Evolutionary conservation across 1,140 invertebrate genomes (phyloP).

Genomic region (Luehdorfia chinensis): DNA sequence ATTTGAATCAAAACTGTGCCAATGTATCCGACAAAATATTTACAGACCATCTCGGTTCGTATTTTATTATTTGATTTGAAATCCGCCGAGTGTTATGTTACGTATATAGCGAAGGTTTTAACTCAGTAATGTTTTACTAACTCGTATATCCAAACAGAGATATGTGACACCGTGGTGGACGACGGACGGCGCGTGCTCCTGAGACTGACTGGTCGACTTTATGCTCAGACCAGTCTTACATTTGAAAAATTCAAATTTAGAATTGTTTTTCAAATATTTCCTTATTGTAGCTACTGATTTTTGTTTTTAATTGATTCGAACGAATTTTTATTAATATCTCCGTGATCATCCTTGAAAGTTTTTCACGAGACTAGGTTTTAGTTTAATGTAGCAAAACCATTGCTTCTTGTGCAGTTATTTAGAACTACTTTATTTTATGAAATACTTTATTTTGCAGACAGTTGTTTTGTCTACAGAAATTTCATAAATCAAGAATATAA

Average conservation of each 20-base stretch:
- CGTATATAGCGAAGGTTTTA: constrained; percentile 15
- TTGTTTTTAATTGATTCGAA: no score
- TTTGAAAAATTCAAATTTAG: constrained; percentile 23
- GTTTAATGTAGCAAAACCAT: no score
- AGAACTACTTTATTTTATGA: no score
- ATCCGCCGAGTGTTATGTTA: constrained; percentile 17
- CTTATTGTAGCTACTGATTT: constrained; percentile 2
- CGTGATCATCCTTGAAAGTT: no score
- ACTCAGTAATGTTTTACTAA: constrained; percentile 11
- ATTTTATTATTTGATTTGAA: constrained; percentile 18
- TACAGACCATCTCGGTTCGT: constrained; percentile 10
- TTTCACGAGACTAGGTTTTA: no score
- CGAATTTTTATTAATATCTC: no score
- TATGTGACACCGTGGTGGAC: constrained; percentile 3
- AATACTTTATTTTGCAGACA: no score
- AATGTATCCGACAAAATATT: constrained; percentile 8
- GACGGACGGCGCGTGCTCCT: neutral
- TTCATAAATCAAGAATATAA: no score
- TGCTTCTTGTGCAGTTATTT: no score
- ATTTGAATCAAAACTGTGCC: constrained; percentile 4
- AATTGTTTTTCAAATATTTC: constrained; percentile 15
- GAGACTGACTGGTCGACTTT: no score
- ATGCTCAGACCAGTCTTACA: neutral
- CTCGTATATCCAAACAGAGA: constrained; percentile 10
- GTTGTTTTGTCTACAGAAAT: no score